Conservation (phyloP, 2,888 invertebrate species). For the Clivina fossor region DNA sequence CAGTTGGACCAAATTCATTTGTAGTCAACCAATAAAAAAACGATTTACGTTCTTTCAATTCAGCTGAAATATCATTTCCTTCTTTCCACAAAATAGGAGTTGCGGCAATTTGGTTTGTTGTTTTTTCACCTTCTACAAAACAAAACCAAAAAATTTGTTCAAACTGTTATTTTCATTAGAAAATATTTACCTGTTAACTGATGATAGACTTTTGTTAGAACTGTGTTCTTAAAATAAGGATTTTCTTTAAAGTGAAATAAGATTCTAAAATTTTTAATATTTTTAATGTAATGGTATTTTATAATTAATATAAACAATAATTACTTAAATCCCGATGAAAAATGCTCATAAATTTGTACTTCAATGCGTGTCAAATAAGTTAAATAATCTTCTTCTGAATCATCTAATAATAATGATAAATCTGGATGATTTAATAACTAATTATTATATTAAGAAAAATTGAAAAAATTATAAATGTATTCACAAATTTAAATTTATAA, state of each 20-base stretch:
- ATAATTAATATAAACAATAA: too few species aligned
- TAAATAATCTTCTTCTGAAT: constrained; percentile 24
- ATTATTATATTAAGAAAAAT: constrained; percentile 4
- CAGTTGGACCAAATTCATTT: constrained; percentile 5
- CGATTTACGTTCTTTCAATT: constrained; percentile 26
- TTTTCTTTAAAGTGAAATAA: constrained; percentile 26
- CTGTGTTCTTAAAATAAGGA: constrained; percentile 24
- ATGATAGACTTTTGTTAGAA: constrained; percentile 16
- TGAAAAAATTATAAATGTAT: not conserved
- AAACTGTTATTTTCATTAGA: not conserved
- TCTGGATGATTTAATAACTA: constrained; percentile 27
- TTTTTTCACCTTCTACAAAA: constrained; percentile 15
- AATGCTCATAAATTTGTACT: constrained; percentile 12
- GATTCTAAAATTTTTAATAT: constrained; percentile 19
- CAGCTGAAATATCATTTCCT: constrained; percentile 16
- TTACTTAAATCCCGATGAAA: constrained; percentile 18
- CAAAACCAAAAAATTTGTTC: not conserved
- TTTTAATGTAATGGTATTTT: too few species aligned
- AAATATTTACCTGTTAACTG: not conserved
- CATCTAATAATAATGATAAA: constrained; percentile 16
- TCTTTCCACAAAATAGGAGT: constrained; percentile 22
- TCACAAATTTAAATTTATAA: constrained; percentile 1
- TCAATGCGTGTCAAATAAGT: constrained; percentile 16
- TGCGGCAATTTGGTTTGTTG: not conserved
- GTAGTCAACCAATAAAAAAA: too few species aligned